Evolutionary conservation across 2,113 vertebrate genomes (phyloP).

Genomic region (Cathartes aura): DNA sequence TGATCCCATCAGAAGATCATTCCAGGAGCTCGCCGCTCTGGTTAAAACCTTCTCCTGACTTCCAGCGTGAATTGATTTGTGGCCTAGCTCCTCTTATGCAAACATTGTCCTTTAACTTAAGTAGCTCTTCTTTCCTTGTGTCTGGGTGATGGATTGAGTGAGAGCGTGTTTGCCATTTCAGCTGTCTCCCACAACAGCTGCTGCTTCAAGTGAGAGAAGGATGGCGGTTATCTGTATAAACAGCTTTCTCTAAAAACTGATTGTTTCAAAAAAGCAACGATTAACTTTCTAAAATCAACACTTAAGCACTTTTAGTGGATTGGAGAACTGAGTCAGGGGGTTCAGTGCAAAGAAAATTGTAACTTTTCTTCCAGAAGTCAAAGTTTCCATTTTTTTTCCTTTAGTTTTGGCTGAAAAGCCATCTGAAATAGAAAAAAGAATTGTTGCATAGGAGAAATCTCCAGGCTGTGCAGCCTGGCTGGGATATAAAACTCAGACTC

Average conservation of each 20-base stretch:
- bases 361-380: background rate
- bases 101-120: conserved; percentile 31
- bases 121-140: conserved; percentile 1
- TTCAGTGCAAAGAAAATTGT: background rate
- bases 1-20: background rate
- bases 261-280: background rate
- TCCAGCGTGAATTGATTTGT: background rate
- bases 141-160: conserved; percentile 36
- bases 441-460: background rate
- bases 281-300: background rate
- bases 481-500: background rate
- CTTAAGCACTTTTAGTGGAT: background rate
- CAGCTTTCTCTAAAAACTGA: background rate
- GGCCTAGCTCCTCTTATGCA: background rate
- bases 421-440: background rate
- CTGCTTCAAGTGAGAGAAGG: conserved; percentile 3
- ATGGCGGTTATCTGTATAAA: background rate
- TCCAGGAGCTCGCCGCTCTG: background rate
- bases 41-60: background rate
- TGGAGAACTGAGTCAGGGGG: background rate
- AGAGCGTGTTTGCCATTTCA: background rate
- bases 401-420: background rate
- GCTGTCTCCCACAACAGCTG: conserved; percentile 51
- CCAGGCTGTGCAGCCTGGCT: background rate
- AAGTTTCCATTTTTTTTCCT: background rate